Evolutionary conservation across 2,888 invertebrate genomes (phyloP).

Genomic region (Ormyrus pomaceus): DNA sequence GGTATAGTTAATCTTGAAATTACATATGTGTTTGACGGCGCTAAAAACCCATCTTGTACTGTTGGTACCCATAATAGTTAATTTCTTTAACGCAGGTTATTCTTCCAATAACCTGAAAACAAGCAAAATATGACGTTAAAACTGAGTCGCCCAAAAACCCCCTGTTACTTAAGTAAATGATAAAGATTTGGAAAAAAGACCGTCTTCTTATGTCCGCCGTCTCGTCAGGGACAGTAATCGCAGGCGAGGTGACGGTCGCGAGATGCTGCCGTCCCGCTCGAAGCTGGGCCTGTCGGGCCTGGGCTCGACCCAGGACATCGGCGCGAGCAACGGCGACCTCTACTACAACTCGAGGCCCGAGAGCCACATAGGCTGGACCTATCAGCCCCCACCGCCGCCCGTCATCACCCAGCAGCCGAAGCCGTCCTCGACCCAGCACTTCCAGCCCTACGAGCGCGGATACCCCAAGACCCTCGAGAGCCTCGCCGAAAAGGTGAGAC

Average conservation of each 20-base stretch:
- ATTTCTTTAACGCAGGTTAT: no score
- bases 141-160: no score
- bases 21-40: no score
- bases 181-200: no score
- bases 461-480: conserved; percentile 94
- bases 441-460: conserved; percentile 91
- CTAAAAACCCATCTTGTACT: no score
- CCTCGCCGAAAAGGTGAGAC: conserved; percentile 87
- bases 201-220: no score
- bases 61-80: no score
- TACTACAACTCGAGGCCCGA: conserved; percentile 88
- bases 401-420: conserved; percentile 95
- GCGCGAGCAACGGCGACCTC: conserved; percentile 82
- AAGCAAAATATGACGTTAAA: no score
- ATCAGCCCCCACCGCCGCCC: conserved; percentile 88
- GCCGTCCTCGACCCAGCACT: conserved; percentile 83
- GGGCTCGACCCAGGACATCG: conserved; percentile 76
- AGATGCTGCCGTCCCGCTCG: conserved; percentile 86
- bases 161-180: no score
- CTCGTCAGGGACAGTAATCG: conserved; percentile 75
- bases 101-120: no score
- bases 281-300: conserved; percentile 82
- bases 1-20: no score
- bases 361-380: conserved; percentile 74
- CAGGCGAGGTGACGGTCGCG: conserved; percentile 85